Base-by-base conservation (phyloP, 2,888 invertebrate genomes). In the Drosophila vallismaia region DNA sequence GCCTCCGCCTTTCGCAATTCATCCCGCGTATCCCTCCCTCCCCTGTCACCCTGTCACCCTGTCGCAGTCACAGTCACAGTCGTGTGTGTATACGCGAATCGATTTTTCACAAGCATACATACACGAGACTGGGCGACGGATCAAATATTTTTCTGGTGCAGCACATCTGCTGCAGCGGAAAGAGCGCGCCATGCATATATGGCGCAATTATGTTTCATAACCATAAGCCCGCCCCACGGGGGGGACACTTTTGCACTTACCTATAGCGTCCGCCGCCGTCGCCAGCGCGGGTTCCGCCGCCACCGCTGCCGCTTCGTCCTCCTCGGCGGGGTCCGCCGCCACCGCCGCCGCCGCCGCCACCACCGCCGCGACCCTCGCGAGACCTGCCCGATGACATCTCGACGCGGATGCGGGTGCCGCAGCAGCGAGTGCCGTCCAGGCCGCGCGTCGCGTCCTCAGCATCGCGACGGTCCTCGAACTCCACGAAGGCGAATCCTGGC, bases 331-430 rank as follows among this genome's bases (percentile, higher is more conserved):
- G 69, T 79, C 79, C 84, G 0, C 87, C 80, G 1, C 90, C 85
- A 0, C 89, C 87, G 0, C 82, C 88, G 3, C 91, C 88, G 5
- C 89, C 89, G 1, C 91, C 89, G 3, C 91, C 86, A 1, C 91
- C 90, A 36, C 93, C 91, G 63, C 94, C 94, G 74, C 94, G 95
- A 59, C 95, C 95, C 79, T 94, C 94, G 54, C 96, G 93, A 53
- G 96, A 96, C 80, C 96, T 94, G 0, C 97, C 97, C 74, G 96
- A 97, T 0, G 97, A 97, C 97, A 97, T 97, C 92, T 98, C 97
- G 12, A 97, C 97, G 71, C 97, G 94, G 55, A 97, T 96, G 88
- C 97, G 94, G 29, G 96, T 96, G 8, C 97, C 97, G 92, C 97
- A 97, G 92, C 96, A 96, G 53, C 97, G 95, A 69, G 94, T 94